Percentiles rank a stretch among this genome's conserved stretches.
phyloP scores from a whole-genome alignment of 2,888 invertebrate genomes.

The Sphinx pinastri region DNA sequence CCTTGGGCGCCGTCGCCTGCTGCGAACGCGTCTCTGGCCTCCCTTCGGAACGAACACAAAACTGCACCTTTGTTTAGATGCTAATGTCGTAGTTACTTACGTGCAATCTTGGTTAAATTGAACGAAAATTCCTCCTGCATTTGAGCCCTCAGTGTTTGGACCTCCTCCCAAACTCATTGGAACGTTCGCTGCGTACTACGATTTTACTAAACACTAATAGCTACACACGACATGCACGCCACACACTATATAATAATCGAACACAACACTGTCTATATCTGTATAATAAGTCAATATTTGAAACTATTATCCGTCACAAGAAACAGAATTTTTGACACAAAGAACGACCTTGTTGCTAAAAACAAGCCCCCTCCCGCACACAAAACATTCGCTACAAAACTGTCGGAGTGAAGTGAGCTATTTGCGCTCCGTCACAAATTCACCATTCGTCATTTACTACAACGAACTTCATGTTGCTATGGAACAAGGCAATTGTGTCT shows the following conservation, averaged over 20 bases:
- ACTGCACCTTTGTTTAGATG: background rate
- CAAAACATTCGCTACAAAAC: conserved; percentile 32
- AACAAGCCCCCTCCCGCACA: conserved; percentile 79
- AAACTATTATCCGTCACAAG: conserved; percentile 73
- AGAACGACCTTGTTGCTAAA: conserved; percentile 86
- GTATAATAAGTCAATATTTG: conserved; percentile 62
- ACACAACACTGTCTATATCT: conserved; percentile 71
- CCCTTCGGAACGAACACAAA: conserved; percentile 23
- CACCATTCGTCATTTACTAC: background rate
- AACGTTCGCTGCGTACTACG: conserved; percentile 78
- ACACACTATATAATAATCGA: conserved; percentile 61
- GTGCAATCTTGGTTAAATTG: conserved; percentile 99
- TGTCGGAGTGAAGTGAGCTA: conserved; percentile 9
- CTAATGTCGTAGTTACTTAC: conserved; percentile 86
- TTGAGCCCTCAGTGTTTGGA: conserved; percentile 88
- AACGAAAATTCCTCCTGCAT: conserved; percentile 94
- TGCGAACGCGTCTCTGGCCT: background rate
- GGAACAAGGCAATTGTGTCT: background rate
- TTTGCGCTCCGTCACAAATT: conserved; percentile 9
- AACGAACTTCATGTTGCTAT: background rate
- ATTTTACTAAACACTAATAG: conserved; percentile 62
- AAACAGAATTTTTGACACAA: conserved; percentile 84
- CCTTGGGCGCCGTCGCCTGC: conserved; percentile 34
- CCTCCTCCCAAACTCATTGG: conserved; percentile 93
- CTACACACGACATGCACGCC: conserved; percentile 68